Conservation (phyloP, 2,888 invertebrate species). For the Gisinianus flammeolus region DNA sequence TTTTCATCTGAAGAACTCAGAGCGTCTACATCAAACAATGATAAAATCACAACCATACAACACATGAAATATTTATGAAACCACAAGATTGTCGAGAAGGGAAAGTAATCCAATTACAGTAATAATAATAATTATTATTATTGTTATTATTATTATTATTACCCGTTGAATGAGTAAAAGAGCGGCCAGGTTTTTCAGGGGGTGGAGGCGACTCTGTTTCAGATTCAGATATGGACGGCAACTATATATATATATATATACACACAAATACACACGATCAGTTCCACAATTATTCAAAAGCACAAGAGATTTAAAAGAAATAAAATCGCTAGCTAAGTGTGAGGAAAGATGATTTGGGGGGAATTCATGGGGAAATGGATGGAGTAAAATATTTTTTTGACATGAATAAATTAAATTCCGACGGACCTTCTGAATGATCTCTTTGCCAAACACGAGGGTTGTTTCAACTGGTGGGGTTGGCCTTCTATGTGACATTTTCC, state of each 20-base stretch:
- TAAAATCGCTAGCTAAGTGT: background rate
- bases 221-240: conserved; percentile 36
- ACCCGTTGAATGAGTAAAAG: conserved; percentile 22
- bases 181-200: background rate
- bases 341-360: too few relatives aligned
- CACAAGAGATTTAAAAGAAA: background rate
- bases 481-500: conserved; percentile 18
- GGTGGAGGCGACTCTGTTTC: background rate
- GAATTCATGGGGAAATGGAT: background rate
- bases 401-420: background rate
- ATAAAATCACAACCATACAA: background rate
- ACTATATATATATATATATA: background rate
- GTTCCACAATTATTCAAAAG: background rate
- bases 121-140: background rate
- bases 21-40: conserved; percentile 8
- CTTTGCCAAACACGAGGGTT: conserved; percentile 14
- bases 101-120: background rate
- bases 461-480: conserved; percentile 28
- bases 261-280: background rate
- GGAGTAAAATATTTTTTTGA: background rate
- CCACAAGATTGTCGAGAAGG: too few relatives aligned
- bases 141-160: background rate
- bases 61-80: background rate
- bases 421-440: conserved; percentile 3
- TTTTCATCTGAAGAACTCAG: conserved; percentile 20